Percentiles rank a stretch among this genome's conserved stretches.
These are phyloP conservation scores for Pelodytes ibericus DNA, from an alignment of 2,797 vertebrate genomes.

Conservation along the genomic window DNA sequence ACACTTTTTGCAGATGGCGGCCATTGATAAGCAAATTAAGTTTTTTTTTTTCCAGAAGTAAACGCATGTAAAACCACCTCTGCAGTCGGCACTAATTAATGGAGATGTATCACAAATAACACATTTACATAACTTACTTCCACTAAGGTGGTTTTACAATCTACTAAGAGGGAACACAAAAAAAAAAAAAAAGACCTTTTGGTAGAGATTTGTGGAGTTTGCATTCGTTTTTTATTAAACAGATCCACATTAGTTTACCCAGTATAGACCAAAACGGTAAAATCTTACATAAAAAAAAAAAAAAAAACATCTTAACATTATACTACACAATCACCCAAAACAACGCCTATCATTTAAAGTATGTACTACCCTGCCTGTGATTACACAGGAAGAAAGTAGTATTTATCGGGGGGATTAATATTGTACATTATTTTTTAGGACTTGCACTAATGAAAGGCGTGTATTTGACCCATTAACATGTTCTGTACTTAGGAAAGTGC, in stretches of 20 bases:
- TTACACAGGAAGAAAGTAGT: no score
- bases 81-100: conserved; percentile 35
- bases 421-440: no score
- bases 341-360: no score
- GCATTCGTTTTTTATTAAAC: neutral
- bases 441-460: no score
- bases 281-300: no score
- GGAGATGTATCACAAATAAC: conserved; percentile 32
- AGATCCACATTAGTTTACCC: neutral
- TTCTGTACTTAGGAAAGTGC: neutral
- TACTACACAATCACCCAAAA: no score
- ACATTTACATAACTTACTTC: conserved; percentile 38
- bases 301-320: no score
- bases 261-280: neutral
- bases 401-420: no score
- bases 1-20: conserved; percentile 39
- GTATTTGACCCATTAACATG: no score
- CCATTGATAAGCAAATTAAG: conserved; percentile 45
- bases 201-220: no score
- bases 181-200: no score
- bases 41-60: neutral
- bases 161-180: neutral
- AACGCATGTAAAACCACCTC: conserved; percentile 1
- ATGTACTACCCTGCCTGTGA: no score
- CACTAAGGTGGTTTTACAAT: conserved; percentile 20